Evolutionary conservation across 2,888 invertebrate genomes (phyloP).

Genomic region (Calliphora vomitoria): DNA sequence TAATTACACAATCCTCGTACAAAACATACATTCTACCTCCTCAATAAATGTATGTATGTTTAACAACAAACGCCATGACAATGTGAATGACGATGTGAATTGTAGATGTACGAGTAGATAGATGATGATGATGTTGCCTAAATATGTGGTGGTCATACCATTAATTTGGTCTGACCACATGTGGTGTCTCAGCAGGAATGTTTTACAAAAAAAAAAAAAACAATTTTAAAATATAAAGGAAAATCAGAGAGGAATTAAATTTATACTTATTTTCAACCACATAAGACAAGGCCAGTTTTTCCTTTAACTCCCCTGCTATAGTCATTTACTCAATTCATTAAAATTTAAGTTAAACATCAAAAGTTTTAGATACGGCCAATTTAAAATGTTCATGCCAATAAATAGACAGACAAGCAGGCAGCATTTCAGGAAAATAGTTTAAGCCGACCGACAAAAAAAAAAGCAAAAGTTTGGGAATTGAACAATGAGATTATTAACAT

Average conservation of each 20-base stretch:
- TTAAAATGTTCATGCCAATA: constrained; percentile 9
- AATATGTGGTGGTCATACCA: constrained; percentile 64
- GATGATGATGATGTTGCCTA: constrained; percentile 56
- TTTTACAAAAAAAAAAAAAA: constrained; percentile 4
- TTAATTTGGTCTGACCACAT: constrained; percentile 75
- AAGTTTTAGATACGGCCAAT: constrained; percentile 39
- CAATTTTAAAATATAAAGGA: background rate
- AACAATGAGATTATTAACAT: constrained; percentile 21
- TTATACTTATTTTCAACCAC: background rate
- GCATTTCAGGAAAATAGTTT: background rate
- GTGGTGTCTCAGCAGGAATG: constrained; percentile 69
- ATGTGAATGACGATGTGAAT: constrained; percentile 48
- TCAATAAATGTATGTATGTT: constrained; percentile 37
- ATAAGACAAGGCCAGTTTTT: background rate
- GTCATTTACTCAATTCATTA: background rate
- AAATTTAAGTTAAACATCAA: constrained; percentile 24
- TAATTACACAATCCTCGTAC: constrained; percentile 5
- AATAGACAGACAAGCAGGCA: background rate
- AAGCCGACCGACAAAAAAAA: background rate
- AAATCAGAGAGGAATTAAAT: background rate
- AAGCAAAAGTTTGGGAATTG: constrained; percentile 21
- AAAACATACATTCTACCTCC: background rate
- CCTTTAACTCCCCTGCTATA: too few species aligned
- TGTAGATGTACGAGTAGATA: constrained; percentile 14
- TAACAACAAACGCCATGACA: constrained; percentile 43